Base-by-base conservation (phyloP, 2,113 vertebrate species). In the Conger conger region DNA sequence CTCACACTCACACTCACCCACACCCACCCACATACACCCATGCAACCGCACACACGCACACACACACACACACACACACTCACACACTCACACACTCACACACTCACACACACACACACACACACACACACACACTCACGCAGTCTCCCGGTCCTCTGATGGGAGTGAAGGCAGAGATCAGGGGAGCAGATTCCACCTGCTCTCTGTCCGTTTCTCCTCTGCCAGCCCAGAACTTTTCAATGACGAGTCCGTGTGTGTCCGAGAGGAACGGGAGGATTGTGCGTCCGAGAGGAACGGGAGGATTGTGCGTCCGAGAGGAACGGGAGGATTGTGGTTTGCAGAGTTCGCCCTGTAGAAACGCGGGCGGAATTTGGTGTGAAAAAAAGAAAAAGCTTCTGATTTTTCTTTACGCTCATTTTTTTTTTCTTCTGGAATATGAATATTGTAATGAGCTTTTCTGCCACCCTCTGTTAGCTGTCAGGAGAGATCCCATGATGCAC, bases 391-490 rank as follows among this genome's bases (percentile, higher is more conserved):
- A 16, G 54, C 18, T 57, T 16, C 18, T 16, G 54, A 17, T 57
- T 57, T 16, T 57, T 16, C 16, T 57, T 16, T 16, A 57, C 9
- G 4, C 40, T 42, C 40, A 42, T 42, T 42, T 57, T 57, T 57
- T 17, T 17, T 16, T 57, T 57, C 23, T 37, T 30, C 76, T 37
- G 3, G 15, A 63, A 53, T 63, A 63, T 82, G 60, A 45, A 18
- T 35, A 73, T 53, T 88, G 86, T 87, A 88, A 90, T 92, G 88
- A 92, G 85, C 78, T 87, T 84, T 88, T 86, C 87, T 50, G 83
- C 85, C 89, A 86, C 87, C 82, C 82, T 83, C 91, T 86, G 87
- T 92, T 92, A 92, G 88, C 92, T 92, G 88, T 91, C 80, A 76
- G 87, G 85, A 88, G 85, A 87, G 77, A 88, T 86, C 86, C 90